phyloP scores from a whole-genome alignment of 2,888 invertebrate species.

The Gnatocerus cornutus region DNA sequence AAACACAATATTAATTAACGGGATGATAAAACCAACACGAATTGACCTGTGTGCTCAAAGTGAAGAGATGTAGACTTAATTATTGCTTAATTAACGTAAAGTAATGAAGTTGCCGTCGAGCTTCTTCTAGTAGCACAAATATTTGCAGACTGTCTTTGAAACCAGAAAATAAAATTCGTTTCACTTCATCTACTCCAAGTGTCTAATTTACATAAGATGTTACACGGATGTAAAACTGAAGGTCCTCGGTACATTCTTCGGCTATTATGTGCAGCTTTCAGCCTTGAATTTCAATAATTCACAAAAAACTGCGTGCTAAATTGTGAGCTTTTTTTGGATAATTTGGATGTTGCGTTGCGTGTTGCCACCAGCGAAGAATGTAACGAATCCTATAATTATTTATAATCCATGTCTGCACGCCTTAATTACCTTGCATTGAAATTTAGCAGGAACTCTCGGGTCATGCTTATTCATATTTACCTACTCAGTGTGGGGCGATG shows the following conservation, averaged over 20 bases:
- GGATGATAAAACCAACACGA: constrained; percentile 25
- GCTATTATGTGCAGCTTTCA: constrained; percentile 3
- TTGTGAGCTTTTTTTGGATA: constrained; percentile 3
- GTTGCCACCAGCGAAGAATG: constrained; percentile 18
- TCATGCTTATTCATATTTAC: constrained; percentile 6
- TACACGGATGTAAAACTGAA: constrained; percentile 23
- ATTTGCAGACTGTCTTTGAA: constrained; percentile 21
- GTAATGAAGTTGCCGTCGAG: constrained; percentile 27
- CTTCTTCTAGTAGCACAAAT: constrained; percentile 21
- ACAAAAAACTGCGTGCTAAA: constrained; percentile 8
- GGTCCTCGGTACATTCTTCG: constrained; percentile 16
- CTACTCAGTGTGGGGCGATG: neutral
- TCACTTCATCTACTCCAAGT: too few species aligned
- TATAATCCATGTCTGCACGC: neutral
- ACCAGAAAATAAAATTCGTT: neutral
- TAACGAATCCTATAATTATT: constrained; percentile 19
- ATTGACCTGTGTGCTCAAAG: constrained; percentile 37
- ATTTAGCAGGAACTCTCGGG: constrained; percentile 7
- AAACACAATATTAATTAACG: constrained; percentile 37
- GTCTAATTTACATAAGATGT: constrained; percentile 27
- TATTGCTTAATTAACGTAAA: constrained; percentile 41
- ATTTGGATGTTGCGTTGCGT: constrained; percentile 15
- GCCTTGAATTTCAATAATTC: constrained; percentile 28
- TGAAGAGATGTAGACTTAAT: constrained; percentile 28
- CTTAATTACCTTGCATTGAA: constrained; percentile 11